Base-by-base conservation (phyloP, 2,888 invertebrate genomes). In the Melanargia galathea region DNA sequence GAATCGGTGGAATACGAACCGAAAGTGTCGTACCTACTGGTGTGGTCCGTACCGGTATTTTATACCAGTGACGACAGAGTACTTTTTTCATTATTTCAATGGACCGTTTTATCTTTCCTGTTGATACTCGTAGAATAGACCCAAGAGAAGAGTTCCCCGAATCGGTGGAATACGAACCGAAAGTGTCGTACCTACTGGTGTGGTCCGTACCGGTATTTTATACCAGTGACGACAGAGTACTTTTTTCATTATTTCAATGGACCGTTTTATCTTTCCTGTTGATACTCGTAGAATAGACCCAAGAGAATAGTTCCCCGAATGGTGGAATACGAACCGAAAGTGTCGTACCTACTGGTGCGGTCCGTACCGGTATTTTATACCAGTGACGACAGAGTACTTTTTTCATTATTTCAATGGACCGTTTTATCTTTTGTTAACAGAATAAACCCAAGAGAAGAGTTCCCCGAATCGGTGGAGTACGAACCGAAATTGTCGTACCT, bases 271-370 rank as follows among this genome's bases (percentile, higher is more conserved):
- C 24, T 26, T 26, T 2, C 5, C 24, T n/a, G n/a, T n/a, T n/a
- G n/a, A n/a, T n/a, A 35, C 7, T n/a, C 1, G 4, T 20, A 22
- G 4, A 24, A 40, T 18, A 38, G 3, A 38, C n/a, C 6, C 6
- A 38, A n/a, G 90, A 46, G 90, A 90, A 35, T 90, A 90, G 69
- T 90, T 90, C 70, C 90, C 90, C 0, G 90, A 91, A 61, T 90
- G 0, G 90, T 91, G 33, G 90, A 90, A 58, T 91, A 90, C 65
- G 90, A 90, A 68, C 90, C 90, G 0, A 90, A 91, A 68, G 81
- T 91, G 1, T 90, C 90, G 0, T 91, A 90, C 80, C 87, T n/a
- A n/a, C n/a, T n/a, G 81, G 82, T 90, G 90, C 68, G 90, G 90
- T 0, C 87, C 90, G 0, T 88, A 90, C 70, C 83, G 90, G 2